These are phyloP conservation scores for Erythrolamprus reginae DNA, from an alignment of 2,113 vertebrate species.

Conservation along the genomic window DNA sequence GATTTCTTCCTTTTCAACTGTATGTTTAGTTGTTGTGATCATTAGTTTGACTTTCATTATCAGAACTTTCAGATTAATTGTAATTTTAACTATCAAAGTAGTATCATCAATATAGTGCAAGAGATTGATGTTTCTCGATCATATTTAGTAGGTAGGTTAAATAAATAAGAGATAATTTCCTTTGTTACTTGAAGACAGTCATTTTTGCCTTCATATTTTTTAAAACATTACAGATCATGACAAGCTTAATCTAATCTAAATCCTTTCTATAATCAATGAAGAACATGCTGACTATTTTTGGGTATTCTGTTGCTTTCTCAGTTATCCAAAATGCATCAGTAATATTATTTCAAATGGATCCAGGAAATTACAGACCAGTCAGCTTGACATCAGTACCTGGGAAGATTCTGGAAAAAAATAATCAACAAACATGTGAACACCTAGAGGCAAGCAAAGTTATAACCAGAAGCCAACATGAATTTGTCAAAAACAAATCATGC, in stretches of 20 bases:
- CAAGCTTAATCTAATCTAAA: not conserved
- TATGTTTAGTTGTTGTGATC: not conserved
- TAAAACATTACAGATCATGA: not conserved
- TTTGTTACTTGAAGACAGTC: not conserved
- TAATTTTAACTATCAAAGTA: not conserved
- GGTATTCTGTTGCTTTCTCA: not conserved
- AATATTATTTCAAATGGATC: not conserved
- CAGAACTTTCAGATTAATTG: not conserved
- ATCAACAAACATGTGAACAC: not conserved
- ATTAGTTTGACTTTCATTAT: not conserved
- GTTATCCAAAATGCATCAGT: not conserved
- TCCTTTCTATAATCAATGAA: not conserved
- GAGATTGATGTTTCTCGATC: not conserved
- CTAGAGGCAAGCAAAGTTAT: not conserved
- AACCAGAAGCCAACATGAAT: not conserved
- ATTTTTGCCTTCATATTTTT: not conserved
- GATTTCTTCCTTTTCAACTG: not conserved
- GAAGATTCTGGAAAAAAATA: not conserved
- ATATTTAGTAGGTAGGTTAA: not conserved
- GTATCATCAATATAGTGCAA: not conserved
- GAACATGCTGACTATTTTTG: not conserved
- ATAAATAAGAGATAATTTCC: not conserved
- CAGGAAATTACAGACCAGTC: not conserved
- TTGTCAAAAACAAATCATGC: not conserved
- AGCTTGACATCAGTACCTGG: not conserved